Evolutionary conservation across 2,888 invertebrate genomes (phyloP).

Genomic region (Eupithecia pulchellata): DNA sequence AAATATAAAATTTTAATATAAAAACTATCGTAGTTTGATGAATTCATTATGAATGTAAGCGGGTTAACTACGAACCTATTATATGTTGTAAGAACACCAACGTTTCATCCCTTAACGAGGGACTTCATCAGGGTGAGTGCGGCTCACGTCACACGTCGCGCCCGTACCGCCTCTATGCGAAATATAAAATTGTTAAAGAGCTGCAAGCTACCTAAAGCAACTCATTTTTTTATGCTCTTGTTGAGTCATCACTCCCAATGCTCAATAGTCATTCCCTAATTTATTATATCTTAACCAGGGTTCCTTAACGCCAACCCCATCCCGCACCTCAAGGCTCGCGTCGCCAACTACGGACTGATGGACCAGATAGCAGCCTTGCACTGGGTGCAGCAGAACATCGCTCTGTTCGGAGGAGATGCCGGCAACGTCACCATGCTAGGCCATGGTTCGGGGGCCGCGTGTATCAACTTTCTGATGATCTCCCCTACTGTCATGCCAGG

Average conservation of each 20-base stretch:
- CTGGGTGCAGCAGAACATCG: constrained; percentile 98
- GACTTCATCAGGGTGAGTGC: no score
- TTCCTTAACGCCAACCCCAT: constrained; percentile 96
- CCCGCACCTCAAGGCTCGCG: constrained; percentile 93
- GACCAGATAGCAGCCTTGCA: constrained; percentile 98
- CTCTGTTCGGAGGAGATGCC: constrained; percentile 97
- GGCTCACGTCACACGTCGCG: no score
- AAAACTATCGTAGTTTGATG: no score
- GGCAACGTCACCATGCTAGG: constrained; percentile 97
- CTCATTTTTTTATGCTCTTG: background rate
- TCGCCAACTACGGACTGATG: constrained; percentile 98
- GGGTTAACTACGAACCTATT: no score
- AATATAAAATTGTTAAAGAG: no score
- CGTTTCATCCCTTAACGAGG: no score
- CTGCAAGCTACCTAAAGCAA: background rate
- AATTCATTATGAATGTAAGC: no score
- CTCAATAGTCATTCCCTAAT: background rate
- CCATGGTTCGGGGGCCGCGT: constrained; percentile 98
- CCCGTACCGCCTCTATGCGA: no score
- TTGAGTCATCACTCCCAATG: background rate
- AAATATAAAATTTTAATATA: no score
- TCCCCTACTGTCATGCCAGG: constrained; percentile 95
- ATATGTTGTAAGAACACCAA: no score
- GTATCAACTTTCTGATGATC: constrained; percentile 98
- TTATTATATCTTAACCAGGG: constrained; percentile 82